A percentile compares a stretch with the other conserved stretches of the same genome.
Conservation (phyloP, 2,113 vertebrate genomes). For the Silurus asotus region DNA sequence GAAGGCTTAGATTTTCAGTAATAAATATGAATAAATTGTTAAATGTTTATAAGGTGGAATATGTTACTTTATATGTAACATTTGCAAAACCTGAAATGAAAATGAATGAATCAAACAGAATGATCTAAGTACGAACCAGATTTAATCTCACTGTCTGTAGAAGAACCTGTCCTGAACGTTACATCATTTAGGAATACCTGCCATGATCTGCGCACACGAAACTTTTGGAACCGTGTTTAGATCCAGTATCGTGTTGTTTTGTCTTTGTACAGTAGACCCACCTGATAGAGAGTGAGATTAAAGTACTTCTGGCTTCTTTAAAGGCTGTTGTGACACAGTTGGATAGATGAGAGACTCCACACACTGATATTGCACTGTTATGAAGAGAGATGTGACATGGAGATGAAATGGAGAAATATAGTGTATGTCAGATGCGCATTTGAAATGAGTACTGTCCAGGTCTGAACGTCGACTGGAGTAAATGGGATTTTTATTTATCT, state of each 20-base stretch:
- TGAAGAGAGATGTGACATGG: constrained; percentile 19
- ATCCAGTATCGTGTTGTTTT: constrained; percentile 37
- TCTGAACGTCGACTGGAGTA: too few relatives aligned
- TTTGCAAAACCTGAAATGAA: too few relatives aligned
- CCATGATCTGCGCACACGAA: constrained; percentile 3
- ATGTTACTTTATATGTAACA: background rate
- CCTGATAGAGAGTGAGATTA: constrained; percentile 32
- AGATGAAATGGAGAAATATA: constrained; percentile 3
- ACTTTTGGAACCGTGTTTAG: constrained; percentile 27
- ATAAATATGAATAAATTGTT: background rate
- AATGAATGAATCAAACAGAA: background rate
- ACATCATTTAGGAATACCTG: background rate
- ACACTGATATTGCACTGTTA: constrained; percentile 27
- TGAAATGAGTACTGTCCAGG: background rate
- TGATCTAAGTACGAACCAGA: background rate
- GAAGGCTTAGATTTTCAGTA: background rate
- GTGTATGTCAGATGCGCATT: background rate
- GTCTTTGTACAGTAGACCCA: constrained; percentile 31
- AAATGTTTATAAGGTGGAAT: background rate
- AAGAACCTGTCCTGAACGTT: background rate
- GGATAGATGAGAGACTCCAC: constrained; percentile 25
- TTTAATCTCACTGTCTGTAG: constrained; percentile 7
- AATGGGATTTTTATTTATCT: too few relatives aligned
- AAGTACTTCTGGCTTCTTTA: constrained; percentile 24
- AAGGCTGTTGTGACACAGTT: constrained; percentile 24